These are phyloP conservation scores for Sialis fuliginosa DNA, from an alignment of 2,888 invertebrate species.

Conservation along the genomic window DNA sequence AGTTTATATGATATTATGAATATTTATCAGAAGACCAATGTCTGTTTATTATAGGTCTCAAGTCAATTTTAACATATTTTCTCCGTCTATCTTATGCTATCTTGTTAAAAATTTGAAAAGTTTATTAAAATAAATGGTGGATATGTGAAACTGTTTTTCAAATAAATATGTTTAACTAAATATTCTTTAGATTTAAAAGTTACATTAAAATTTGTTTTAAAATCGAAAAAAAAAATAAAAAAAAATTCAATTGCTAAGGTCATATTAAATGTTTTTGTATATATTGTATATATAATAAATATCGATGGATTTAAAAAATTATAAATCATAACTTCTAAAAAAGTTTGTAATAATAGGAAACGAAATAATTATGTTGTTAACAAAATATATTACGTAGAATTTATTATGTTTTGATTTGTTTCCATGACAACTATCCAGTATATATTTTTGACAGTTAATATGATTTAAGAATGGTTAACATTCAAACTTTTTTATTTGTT, in stretches of 20 bases:
- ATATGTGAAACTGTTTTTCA: background rate
- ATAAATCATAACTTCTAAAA: constrained; percentile 1
- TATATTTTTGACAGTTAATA: background rate
- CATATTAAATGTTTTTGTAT: constrained; percentile 4
- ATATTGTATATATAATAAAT: constrained; percentile 5
- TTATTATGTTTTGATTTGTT: background rate
- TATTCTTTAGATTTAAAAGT: background rate
- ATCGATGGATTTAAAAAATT: constrained; percentile 3
- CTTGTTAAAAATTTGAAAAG: background rate
- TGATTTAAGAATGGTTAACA: too few species aligned
- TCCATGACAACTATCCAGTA: background rate
- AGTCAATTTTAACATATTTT: constrained; percentile 24
- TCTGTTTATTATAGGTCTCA: background rate
- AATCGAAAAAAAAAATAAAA: constrained; percentile 8
- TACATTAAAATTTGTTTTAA: constrained; percentile 4
- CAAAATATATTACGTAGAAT: constrained; percentile 5
- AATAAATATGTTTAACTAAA: background rate
- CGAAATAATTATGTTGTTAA: constrained; percentile 4
- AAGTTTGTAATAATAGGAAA: constrained; percentile 4
- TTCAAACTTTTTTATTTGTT: too few species aligned
- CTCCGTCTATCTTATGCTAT: constrained; percentile 18
- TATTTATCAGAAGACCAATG: too few species aligned
- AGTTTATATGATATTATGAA: too few species aligned
- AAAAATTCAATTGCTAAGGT: constrained; percentile 4
- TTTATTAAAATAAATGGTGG: background rate